Percentiles rank a stretch among this genome's conserved stretches.
phyloP scores from a whole-genome alignment of 2,888 invertebrate species.

The Lordiphosa fenestrarum region DNA sequence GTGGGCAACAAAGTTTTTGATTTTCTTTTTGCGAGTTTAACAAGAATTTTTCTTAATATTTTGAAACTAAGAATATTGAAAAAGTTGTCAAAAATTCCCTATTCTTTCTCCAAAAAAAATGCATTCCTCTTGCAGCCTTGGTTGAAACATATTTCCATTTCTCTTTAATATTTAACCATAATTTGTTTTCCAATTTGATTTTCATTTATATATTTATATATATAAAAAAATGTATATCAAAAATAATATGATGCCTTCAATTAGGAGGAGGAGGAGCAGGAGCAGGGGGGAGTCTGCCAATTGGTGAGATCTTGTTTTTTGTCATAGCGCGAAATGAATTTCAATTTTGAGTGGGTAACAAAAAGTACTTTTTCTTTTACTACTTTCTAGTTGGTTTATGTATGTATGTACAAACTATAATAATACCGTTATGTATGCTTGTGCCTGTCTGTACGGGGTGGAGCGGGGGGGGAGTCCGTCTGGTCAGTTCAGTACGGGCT shows the following conservation, averaged over 20 bases:
- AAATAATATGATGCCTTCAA: conserved; percentile 61
- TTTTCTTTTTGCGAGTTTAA: too few relatives aligned
- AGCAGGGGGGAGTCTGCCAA: conserved; percentile 60
- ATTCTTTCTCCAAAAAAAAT: too few relatives aligned
- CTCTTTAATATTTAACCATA: conserved; percentile 26
- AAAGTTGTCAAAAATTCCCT: too few relatives aligned
- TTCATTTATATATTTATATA: conserved; percentile 10
- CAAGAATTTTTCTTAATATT: too few relatives aligned
- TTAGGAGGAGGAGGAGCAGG: conserved; percentile 13
- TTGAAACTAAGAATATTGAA: too few relatives aligned
- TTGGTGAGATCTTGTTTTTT: conserved; percentile 73
- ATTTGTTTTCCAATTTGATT: conserved; percentile 19
- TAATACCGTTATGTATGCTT: conserved; percentile 74
- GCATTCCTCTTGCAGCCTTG: too few relatives aligned
- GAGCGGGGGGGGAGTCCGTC: conserved; percentile 8
- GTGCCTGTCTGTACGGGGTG: conserved; percentile 27
- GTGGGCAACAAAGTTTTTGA: too few relatives aligned
- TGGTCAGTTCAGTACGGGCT: conserved; percentile 14
- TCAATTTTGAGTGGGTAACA: conserved; percentile 19
- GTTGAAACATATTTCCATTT: conserved; percentile 1
- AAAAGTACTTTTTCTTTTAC: conserved; percentile 10
- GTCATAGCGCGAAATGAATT: conserved; percentile 62
- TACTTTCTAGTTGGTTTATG: conserved; percentile 18
- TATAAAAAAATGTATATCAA: conserved; percentile 70
- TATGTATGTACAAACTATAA: conserved; percentile 64